Base-by-base conservation (phyloP, 2,113 vertebrate species). In the Sebastes fasciatus region DNA sequence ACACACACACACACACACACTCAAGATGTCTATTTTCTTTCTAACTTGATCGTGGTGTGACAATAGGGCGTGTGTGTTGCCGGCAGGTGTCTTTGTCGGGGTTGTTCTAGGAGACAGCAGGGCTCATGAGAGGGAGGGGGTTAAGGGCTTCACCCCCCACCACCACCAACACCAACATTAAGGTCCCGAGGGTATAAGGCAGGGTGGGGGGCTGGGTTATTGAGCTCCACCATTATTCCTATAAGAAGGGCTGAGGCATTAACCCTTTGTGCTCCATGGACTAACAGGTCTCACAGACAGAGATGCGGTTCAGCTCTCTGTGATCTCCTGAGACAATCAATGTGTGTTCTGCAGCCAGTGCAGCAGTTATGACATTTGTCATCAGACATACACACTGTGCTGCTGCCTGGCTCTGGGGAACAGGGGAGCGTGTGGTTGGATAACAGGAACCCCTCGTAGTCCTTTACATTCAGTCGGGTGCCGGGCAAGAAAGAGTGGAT, bases 261-360 rank as follows among this genome's bases (percentile, higher is more conserved):
- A 89, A 86, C 69, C 79, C 74, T 89, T 93, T 93, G 88, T 92
- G 77, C 81, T 86, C 45, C 40, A 60, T 42, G 69, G 5, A n/a
- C 86, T 70, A 11, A 23, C 26, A 79, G 71, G 62, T 83, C 57
- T 64, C 75, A 75, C 13, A 81, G 68, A 65, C 58, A 52, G 21
- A 87, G 75, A 52, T 43, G 46, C 55, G 68, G 65, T 75, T 81
- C 68, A 52, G 51, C 60, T 91, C 72, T 73, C 71, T 40, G 61
- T 76, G 69, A 87, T 51, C 54, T 76, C 45, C 66, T 14, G 16
- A 48, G 42, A 23, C 65, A 62, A 34, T 21, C 7, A 34, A 2
- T 34, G 9, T n/a, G 52, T 48, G 21, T 49, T 16, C 42, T 57
- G 23, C 58, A 76, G 26, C 40, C 49, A 17, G 19, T 14, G 17